A percentile compares a stretch with the other conserved stretches of the same genome.
phyloP scores from a whole-genome alignment of 2,113 vertebrate species.

The Piaya cayana region DNA sequence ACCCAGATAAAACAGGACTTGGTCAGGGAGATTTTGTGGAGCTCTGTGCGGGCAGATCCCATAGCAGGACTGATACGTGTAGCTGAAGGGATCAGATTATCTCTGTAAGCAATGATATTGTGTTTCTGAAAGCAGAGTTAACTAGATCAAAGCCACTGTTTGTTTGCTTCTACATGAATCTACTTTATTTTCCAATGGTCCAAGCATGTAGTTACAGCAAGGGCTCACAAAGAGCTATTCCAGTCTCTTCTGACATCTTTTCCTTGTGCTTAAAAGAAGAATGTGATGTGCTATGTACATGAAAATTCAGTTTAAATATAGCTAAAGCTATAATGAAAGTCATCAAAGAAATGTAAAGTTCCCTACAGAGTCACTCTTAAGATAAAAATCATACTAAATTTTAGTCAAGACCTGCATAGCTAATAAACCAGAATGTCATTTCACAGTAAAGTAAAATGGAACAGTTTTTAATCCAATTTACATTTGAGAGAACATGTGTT shows the following conservation, averaged over 20 bases:
- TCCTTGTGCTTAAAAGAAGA: not conserved
- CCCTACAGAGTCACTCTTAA: not conserved
- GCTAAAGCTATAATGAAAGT: constrained; percentile 24
- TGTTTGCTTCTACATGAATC: not conserved
- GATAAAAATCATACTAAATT: constrained; percentile 47
- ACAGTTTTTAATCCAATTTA: constrained; percentile 61
- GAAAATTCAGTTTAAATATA: constrained; percentile 51
- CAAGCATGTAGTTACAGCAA: not conserved
- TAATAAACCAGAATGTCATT: constrained; percentile 60
- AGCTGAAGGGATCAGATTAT: not conserved
- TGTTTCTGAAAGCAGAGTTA: not conserved
- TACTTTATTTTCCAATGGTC: not conserved
- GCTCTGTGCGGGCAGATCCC: not conserved
- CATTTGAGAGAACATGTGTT: constrained; percentile 43
- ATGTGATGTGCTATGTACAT: not conserved
- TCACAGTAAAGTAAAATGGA: constrained; percentile 32
- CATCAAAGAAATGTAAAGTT: constrained; percentile 31
- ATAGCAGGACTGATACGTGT: not conserved
- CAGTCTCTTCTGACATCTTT: not conserved
- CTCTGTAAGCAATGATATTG: not conserved
- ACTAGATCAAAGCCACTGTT: not conserved
- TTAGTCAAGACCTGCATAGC: constrained; percentile 26
- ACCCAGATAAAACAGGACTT: not conserved
- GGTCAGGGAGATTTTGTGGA: not conserved
- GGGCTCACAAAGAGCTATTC: not conserved